These are phyloP conservation scores for Melanerpes aurifrons DNA, from an alignment of 2,113 vertebrate genomes.

Conservation along the genomic window DNA sequence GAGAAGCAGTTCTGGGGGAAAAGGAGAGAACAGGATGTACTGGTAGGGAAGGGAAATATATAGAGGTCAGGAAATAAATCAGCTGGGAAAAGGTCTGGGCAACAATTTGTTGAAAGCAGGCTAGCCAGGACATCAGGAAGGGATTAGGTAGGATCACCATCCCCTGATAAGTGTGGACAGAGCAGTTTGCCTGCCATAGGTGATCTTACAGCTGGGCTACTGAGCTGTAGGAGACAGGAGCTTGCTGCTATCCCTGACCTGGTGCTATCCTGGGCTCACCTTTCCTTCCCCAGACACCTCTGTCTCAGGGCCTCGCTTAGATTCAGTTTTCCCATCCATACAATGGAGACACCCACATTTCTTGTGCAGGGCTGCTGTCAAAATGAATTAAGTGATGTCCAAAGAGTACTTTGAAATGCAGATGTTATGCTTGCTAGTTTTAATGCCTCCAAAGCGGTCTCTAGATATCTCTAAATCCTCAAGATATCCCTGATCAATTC, in stretches of 20 bases:
- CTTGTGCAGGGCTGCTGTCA: conserved; percentile 8
- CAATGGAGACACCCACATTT: not conserved
- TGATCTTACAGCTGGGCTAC: not conserved
- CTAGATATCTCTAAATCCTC: conserved; percentile 68
- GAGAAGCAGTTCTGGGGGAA: not conserved
- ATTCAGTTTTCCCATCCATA: conserved; percentile 6
- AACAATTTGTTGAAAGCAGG: not conserved
- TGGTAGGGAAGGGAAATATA: not conserved
- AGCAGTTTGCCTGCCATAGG: not conserved
- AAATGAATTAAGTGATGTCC: conserved; percentile 62
- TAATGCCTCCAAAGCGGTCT: conserved; percentile 59
- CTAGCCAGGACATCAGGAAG: not conserved
- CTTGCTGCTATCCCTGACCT: not conserved
- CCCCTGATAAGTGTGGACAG: fast-evolving
- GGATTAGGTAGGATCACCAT: not conserved
- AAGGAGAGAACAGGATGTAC: not conserved
- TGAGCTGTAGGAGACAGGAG: not conserved
- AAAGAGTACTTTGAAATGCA: conserved; percentile 69
- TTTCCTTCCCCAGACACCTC: not conserved
- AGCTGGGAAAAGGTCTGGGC: not conserved
- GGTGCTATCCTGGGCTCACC: not conserved
- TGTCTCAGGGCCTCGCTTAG: not conserved
- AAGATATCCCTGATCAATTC: conserved; percentile 56
- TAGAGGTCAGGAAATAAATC: not conserved
- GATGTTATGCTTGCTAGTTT: conserved; percentile 33